Base-by-base conservation (phyloP, 2,797 vertebrate genomes). In the Anisognathus igniventris region DNA sequence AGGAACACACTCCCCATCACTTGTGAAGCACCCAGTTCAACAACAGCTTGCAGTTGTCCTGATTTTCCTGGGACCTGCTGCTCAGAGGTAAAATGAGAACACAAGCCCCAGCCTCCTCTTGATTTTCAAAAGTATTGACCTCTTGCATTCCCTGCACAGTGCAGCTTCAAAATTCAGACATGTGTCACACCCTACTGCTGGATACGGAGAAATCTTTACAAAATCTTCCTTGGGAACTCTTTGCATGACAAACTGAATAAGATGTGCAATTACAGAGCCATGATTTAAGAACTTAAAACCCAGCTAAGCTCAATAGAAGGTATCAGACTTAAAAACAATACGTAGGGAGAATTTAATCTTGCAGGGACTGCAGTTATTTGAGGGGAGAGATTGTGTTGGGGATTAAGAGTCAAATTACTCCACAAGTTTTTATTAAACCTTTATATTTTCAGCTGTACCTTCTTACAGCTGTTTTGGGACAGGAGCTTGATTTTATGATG, bases 251-350 rank as follows among this genome's bases (percentile, higher is more conserved):
- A 77, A 68, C 93, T 47, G 79, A 90, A 9, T 61, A 88, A 93
- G 95, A 93, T 73, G 67, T 92, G 89, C 91, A 94, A 96, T 96
- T 95, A 95, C 87, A 96, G 91, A 94, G 85, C 40, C 82, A 92
- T 9, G 91, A 79, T 88, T 96, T 96, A 95, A 97, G 95, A 96
- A 92, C 82, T 93, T 95, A 95, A 97, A 90, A 21, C 92, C 92
- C 87, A 2, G 83, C 89, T 96, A 94, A 96, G 95, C 95, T 90
- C 5, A 8, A 54, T 88, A 53, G 92, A 92, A 92, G 85, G 87
- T 96, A 92, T 95, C 85, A 88, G 92, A 83, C 82, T 90, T 81
- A 90, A 79, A 93, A 94, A 94, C 95, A 95, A 90, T 95, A 95
- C 66, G 56, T 86, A 88, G 71, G 64, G 89, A 93, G 91, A 88